Base-by-base conservation (phyloP, 2,113 vertebrate genomes). In the Sorex fumeus region DNA sequence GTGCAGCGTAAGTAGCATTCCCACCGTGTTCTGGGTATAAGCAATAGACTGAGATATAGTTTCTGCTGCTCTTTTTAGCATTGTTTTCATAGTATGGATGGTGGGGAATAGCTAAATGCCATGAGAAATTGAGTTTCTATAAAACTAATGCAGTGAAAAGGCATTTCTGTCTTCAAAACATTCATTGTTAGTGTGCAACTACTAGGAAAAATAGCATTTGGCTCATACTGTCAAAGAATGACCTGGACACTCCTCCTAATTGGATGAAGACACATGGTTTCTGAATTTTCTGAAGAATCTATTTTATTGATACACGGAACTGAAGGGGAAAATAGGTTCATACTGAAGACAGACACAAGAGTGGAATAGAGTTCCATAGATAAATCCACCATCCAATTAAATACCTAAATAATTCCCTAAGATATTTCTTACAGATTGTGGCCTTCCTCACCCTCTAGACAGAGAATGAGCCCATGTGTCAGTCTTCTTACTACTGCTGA, bases 41-140 rank as follows among this genome's bases (percentile, higher is more conserved):
- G 72, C 5, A 32, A n/a, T 70, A 45, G 70, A 12, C 83, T 78
- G 7, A 75, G 45, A 76, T 74, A 2, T 18, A 62, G 4, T 70
- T 79, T 62, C 47, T 53, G n/a, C 18, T 92, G 6, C 15, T 92
- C 12, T 28, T 30, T 81, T 30, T 81, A 53, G 21, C 66, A 71
- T 45, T 76, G 13, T 36, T 50, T 71, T 36, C n/a, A 27, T 50
- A 8, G 32, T 66, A 57, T 40, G 53, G 43, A 47, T 5, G 18
- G 21, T 19, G 18, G 75, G 30, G 45, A 43, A 36, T 60, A 62
- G 25, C 50, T 47, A 88, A 84, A 81, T 81, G 13, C 87, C 75
- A 36, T 43, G 53, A 77, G 25, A 88, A 81, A 60, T 28, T 60
- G 30, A 40, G 72, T 88, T 85, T 85, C 4, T 40, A 74, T 34